Percentiles rank a stretch among this genome's conserved stretches.
Evolutionary conservation across 2,113 vertebrate genomes (phyloP).

Genomic region (Arvicanthis niloticus): DNA sequence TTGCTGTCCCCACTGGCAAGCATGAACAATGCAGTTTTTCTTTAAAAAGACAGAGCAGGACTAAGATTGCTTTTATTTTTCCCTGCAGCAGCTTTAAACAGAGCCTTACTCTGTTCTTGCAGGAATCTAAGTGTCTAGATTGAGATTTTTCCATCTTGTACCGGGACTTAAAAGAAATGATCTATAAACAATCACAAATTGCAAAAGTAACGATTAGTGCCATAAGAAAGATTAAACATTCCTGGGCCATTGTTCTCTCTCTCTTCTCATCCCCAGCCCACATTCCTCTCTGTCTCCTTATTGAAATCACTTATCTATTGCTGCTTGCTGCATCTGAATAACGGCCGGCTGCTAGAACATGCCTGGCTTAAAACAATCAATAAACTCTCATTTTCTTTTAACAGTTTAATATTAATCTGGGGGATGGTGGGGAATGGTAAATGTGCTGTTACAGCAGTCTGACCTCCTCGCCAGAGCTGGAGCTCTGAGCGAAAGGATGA

Average conservation of each 20-base stretch:
- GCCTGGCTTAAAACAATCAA: constrained; percentile 95
- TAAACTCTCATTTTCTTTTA: constrained; percentile 97
- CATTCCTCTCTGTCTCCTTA: constrained; percentile 93
- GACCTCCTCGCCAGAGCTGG: constrained; percentile 89
- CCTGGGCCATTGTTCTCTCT: constrained; percentile 91
- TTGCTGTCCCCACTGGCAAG: constrained; percentile 70
- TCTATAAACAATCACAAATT: constrained; percentile 93
- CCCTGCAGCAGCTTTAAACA: constrained; percentile 80
- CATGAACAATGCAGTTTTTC: constrained; percentile 77
- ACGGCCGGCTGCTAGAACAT: constrained; percentile 91
- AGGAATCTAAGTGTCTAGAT: constrained; percentile 88
- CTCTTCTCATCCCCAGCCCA: constrained; percentile 85
- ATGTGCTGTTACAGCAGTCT: constrained; percentile 90
- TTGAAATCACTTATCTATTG: constrained; percentile 96
- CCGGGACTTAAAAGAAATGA: constrained; percentile 91
- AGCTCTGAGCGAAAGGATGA: constrained; percentile 90
- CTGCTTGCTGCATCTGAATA: constrained; percentile 93
- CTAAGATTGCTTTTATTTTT: constrained; percentile 85
- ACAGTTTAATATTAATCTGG: constrained; percentile 96
- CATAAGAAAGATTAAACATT: constrained; percentile 94
- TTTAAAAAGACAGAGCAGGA: constrained; percentile 79
- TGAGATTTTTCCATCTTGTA: constrained; percentile 91
- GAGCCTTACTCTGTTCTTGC: constrained; percentile 78
- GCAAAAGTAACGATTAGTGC: constrained; percentile 93
- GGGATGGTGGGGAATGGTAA: constrained; percentile 92